phyloP scores from a whole-genome alignment of 2,888 invertebrate species.

The Pelosia muscerda region DNA sequence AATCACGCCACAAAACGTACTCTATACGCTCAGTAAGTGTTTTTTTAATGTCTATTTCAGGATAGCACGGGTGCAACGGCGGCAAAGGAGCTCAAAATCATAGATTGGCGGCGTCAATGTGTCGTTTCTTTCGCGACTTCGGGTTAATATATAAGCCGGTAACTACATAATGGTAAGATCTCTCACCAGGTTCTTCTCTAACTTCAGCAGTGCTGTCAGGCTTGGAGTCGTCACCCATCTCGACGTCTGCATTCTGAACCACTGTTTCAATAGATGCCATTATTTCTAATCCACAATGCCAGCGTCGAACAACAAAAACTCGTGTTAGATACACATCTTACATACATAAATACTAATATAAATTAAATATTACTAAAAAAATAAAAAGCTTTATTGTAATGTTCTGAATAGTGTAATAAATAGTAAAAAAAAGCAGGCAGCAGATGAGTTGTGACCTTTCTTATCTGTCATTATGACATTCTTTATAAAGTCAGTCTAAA shows the following conservation, averaged over 20 bases:
- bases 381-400: background rate
- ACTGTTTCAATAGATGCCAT: slow-evolving; percentile 95
- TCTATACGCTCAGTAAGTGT: no score
- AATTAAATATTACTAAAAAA: slow-evolving; percentile 26
- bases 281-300: slow-evolving; percentile 88
- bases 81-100: no score
- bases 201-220: slow-evolving; percentile 89
- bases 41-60: no score
- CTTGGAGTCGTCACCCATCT: slow-evolving; percentile 88
- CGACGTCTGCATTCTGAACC: slow-evolving; percentile 90
- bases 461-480: no score
- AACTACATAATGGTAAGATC: background rate
- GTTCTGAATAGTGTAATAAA: background rate
- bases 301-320: slow-evolving; percentile 82
- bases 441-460: no score
- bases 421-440: no score
- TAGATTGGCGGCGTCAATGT: no score
- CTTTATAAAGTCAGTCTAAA: no score
- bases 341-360: slow-evolving; percentile 46
- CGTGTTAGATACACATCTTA: slow-evolving; percentile 68
- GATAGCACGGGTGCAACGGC: no score
- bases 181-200: slow-evolving; percentile 89
- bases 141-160: background rate
- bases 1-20: no score
- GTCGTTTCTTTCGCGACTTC: no score